Evolutionary conservation across 2,113 vertebrate genomes (phyloP).

Genomic region (Phaethon lepturus): DNA sequence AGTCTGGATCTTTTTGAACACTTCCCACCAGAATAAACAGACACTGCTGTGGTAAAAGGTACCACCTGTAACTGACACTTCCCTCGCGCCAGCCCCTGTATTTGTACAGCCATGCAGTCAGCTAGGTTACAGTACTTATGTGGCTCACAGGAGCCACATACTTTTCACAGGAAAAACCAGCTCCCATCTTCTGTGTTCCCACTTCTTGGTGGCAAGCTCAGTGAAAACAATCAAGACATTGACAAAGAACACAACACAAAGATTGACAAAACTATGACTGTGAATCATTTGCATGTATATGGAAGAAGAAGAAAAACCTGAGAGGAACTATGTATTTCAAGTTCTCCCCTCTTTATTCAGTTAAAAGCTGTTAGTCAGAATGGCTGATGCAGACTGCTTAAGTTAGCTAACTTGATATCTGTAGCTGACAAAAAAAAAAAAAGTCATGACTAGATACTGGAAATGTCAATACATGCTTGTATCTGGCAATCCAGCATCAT

Average conservation of each 20-base stretch:
- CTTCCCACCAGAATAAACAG: neutral
- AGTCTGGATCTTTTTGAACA: neutral
- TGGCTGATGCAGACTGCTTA: fast-evolving
- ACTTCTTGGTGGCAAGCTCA: neutral
- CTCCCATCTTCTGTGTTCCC: neutral
- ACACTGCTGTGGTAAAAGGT: neutral
- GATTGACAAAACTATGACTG: neutral
- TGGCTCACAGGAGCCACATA: neutral
- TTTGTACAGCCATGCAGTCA: neutral
- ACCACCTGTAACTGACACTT: neutral
- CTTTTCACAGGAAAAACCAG: neutral
- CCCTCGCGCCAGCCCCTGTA: neutral
- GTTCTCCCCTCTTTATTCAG: neutral
- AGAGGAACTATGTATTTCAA: neutral
- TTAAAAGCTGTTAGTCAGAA: neutral
- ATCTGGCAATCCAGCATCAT: neutral
- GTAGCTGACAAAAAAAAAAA: neutral
- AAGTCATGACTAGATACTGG: neutral
- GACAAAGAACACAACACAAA: neutral
- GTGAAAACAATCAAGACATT: neutral
- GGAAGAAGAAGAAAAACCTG: neutral
- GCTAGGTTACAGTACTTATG: neutral
- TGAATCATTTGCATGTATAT: neutral
- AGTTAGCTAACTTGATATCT: neutral
- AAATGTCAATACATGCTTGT: neutral